Conservation (phyloP, 2,888 invertebrate species). For the Eupelmus urozonus region DNA sequence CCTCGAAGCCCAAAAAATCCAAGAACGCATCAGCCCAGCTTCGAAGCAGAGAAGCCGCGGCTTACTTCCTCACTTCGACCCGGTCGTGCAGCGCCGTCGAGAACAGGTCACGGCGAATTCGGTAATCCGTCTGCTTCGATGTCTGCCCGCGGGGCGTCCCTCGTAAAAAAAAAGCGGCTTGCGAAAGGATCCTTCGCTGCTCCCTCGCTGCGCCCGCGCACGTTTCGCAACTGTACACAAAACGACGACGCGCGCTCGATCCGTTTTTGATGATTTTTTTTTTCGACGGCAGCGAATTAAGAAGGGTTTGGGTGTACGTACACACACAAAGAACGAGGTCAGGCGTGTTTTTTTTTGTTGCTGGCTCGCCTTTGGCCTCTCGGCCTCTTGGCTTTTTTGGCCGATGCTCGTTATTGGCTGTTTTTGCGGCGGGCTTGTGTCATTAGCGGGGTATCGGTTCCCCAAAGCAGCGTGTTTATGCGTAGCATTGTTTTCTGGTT, state of each 20-base stretch:
- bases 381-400: background rate
- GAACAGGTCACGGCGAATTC: conserved; percentile 51
- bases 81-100: background rate
- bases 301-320: background rate
- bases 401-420: background rate
- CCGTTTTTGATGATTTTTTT: conserved; percentile 38
- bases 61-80: conserved; percentile 21
- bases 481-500: conserved; percentile 9
- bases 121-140: conserved; percentile 56
- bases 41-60: background rate
- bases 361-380: conserved; percentile 18
- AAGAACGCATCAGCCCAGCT: background rate
- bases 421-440: conserved; percentile 12
- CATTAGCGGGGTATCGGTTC: conserved; percentile 28
- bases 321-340: conserved; percentile 43
- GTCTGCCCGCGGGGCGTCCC: conserved; percentile 45
- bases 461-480: background rate
- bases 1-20: background rate
- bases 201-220: background rate
- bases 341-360: conserved; percentile 3
- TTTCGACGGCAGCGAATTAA: conserved; percentile 28
- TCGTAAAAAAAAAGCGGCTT: conserved; percentile 29
- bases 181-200: conserved; percentile 10
- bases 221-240: conserved; percentile 28
- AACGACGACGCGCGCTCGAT: background rate